phyloP scores from a whole-genome alignment of 2,888 invertebrate species.

The Drosophila parthenogenetica region DNA sequence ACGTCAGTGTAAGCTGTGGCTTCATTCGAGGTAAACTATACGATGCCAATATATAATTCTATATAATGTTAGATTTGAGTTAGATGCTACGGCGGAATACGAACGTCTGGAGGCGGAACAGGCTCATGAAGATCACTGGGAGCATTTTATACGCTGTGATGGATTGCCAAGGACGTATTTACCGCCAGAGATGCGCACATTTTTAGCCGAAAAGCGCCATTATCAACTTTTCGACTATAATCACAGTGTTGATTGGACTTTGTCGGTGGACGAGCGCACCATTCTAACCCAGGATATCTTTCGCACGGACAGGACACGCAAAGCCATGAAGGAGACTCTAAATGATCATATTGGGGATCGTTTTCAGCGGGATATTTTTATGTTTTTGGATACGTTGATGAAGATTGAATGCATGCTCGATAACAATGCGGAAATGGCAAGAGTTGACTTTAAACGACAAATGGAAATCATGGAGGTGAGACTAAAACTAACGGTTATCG shows the following conservation, averaged over 20 bases:
- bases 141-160: conserved; percentile 71
- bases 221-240: conserved; percentile 56
- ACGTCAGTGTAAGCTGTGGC: conserved; percentile 50
- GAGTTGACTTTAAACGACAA: conserved; percentile 8
- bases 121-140: conserved; percentile 65
- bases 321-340: conserved; percentile 31
- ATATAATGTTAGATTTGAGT: no score
- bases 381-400: conserved; percentile 47
- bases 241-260: conserved; percentile 70
- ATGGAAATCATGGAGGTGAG: conserved; percentile 57
- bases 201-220: conserved; percentile 60
- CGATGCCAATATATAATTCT: background rate
- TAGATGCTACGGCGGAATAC: conserved; percentile 51
- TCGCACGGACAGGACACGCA: conserved; percentile 63
- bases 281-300: conserved; percentile 74
- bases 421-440: conserved; percentile 53
- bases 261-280: conserved; percentile 74
- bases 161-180: conserved; percentile 73
- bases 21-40: conserved; percentile 63
- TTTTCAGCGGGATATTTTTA: conserved; percentile 61
- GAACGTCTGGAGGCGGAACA: conserved; percentile 25
- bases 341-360: conserved; percentile 57
- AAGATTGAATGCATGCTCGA: conserved; percentile 62
- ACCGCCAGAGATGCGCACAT: conserved; percentile 73
- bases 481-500: background rate